Evolutionary conservation across 2,888 invertebrate species (phyloP).

Genomic region (Orthonychiurus folsomi): DNA sequence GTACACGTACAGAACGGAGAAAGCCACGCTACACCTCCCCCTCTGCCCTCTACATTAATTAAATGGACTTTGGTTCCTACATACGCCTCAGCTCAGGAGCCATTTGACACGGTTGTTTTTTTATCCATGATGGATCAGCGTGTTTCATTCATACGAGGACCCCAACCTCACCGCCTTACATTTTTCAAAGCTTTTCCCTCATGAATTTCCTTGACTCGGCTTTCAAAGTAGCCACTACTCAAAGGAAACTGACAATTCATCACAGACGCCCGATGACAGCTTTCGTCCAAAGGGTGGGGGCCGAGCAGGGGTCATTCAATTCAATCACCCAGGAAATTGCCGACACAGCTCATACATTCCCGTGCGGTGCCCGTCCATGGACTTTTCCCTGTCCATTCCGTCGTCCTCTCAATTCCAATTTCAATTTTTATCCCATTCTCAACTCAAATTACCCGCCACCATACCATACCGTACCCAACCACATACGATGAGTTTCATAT

Average conservation of each 20-base stretch:
- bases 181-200: conserved; percentile 8
- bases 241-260: conserved; percentile 26
- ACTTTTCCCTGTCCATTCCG: background rate
- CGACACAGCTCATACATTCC: conserved; percentile 13
- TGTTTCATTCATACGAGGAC: conserved; percentile 14
- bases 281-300: conserved; percentile 13
- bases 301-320: conserved; percentile 32
- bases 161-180: background rate
- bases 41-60: conserved; percentile 22
- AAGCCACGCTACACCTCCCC: background rate
- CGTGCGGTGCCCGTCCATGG: background rate
- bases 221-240: background rate
- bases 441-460: background rate
- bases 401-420: background rate
- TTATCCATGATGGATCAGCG: conserved; percentile 27
- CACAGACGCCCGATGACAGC: conserved; percentile 27
- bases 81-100: background rate
- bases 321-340: conserved; percentile 31
- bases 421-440: background rate
- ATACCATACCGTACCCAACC: too few species aligned
- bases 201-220: conserved; percentile 8
- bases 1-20: too few species aligned
- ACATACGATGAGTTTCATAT: too few species aligned
- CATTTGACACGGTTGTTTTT: conserved; percentile 24
- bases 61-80: conserved; percentile 15